A percentile compares a stretch with the other conserved stretches of the same genome.
Evolutionary conservation across 1,140 invertebrate genomes (phyloP).

Genomic region (Gonatopus flavifemur): DNA sequence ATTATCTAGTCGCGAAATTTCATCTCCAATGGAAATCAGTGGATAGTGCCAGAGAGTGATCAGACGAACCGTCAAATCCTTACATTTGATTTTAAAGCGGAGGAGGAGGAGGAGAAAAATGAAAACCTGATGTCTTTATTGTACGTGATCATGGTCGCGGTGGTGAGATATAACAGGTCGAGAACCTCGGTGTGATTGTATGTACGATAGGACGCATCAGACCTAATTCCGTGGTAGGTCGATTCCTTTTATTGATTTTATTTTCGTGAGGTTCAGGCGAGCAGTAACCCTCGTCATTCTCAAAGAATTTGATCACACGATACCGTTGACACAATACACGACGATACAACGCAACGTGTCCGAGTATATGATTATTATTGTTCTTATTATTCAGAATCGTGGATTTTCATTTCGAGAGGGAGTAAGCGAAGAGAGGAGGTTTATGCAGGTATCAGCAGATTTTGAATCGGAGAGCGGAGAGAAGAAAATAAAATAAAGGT

Average conservation of each 20-base stretch:
- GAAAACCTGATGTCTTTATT: slow-evolving; percentile 12
- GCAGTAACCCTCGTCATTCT: slow-evolving; percentile 8
- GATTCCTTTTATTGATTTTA: slow-evolving; percentile 25
- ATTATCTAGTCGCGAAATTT: slow-evolving; percentile 10
- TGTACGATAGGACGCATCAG: slow-evolving; percentile 16
- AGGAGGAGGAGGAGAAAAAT: slow-evolving; percentile 1
- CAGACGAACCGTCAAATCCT: too few species aligned
- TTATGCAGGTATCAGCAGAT: too few species aligned
- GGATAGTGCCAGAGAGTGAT: slow-evolving; percentile 10
- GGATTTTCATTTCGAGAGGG: too few species aligned
- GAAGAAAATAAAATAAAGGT: slow-evolving; percentile 33
- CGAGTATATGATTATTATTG: too few species aligned
- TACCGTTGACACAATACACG: not conserved
- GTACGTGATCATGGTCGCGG: too few species aligned
- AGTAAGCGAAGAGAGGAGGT: too few species aligned
- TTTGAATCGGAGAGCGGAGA: not conserved
- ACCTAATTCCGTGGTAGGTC: slow-evolving; percentile 23
- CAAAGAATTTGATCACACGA: not conserved
- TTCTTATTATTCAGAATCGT: too few species aligned
- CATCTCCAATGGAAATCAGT: not conserved
- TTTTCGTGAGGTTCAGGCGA: slow-evolving; percentile 14
- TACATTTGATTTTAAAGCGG: too few species aligned
- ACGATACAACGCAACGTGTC: too few species aligned
- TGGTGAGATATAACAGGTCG: slow-evolving; percentile 29
- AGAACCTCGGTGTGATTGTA: slow-evolving; percentile 24